Evolutionary conservation across 2,113 vertebrate genomes (phyloP).

Genomic region (Lontra canadensis): DNA sequence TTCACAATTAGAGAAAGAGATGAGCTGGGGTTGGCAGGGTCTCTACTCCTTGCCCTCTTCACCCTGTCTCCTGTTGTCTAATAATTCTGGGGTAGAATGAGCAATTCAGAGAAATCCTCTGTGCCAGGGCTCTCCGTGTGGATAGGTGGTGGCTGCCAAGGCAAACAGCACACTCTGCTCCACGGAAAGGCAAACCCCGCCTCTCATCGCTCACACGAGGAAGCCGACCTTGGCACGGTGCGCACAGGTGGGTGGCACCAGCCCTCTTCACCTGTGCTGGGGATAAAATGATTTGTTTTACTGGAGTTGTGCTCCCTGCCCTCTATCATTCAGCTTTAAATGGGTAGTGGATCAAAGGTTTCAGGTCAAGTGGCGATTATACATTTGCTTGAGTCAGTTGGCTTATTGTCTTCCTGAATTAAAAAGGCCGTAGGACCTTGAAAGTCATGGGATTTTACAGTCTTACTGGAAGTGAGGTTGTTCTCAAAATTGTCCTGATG

Average conservation of each 20-base stretch:
- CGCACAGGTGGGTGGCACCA: not conserved
- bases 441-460: not conserved
- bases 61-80: not conserved
- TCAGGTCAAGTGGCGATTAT: not conserved
- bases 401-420: not conserved
- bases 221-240: not conserved
- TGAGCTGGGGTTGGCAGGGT: not conserved
- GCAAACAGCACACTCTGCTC: not conserved
- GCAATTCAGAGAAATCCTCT: slow-evolving; percentile 43
- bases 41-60: not conserved
- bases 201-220: not conserved
- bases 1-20: not conserved
- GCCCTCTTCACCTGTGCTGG: not conserved
- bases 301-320: not conserved
- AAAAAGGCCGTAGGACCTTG: not conserved
- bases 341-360: not conserved
- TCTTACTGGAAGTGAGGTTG: not conserved
- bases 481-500: not conserved
- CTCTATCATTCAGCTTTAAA: not conserved
- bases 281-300: not conserved
- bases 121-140: not conserved
- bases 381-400: not conserved
- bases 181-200: not conserved
- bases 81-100: not conserved
- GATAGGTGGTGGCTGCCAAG: not conserved